phyloP scores from a whole-genome alignment of 2,113 vertebrate genomes.

The Alligator mississippiensis region DNA sequence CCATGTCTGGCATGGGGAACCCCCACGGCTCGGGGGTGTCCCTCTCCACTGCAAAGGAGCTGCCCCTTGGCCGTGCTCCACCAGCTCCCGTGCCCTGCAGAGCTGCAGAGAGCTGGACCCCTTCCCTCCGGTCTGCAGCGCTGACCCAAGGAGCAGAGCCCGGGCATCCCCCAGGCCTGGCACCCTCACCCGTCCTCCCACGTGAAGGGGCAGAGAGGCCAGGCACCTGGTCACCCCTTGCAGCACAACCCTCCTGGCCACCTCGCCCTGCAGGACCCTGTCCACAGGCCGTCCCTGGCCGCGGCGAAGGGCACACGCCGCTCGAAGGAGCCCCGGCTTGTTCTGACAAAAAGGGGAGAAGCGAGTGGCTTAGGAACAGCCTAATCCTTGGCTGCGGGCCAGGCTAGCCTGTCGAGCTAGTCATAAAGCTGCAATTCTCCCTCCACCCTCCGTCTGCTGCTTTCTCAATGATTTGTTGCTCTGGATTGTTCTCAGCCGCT shows the following conservation, averaged over 20 bases:
- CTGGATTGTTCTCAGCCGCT: neutral
- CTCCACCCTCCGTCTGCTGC: neutral
- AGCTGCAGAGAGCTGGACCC: too few species aligned
- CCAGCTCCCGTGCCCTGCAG: too few species aligned
- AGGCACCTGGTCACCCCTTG: neutral
- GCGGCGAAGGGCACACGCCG: too few species aligned
- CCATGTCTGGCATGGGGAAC: too few species aligned
- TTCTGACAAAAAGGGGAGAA: too few species aligned
- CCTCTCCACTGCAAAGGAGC: too few species aligned
- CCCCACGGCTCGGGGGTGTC: too few species aligned
- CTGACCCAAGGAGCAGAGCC: neutral
- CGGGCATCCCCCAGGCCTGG: neutral
- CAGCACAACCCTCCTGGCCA: neutral
- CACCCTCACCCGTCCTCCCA: neutral
- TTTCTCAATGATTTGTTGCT: neutral
- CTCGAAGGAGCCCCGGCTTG: neutral
- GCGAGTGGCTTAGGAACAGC: too few species aligned
- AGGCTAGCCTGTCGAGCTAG: accelerated
- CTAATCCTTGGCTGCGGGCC: accelerated
- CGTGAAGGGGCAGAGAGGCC: neutral
- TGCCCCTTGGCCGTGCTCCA: too few species aligned
- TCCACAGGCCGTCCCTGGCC: too few species aligned
- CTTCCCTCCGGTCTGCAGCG: too few species aligned
- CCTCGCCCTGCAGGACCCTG: neutral
- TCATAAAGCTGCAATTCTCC: neutral